Conservation (phyloP, 92 coral and sea anemone species). For the Plumapathes pennacea region DNA sequence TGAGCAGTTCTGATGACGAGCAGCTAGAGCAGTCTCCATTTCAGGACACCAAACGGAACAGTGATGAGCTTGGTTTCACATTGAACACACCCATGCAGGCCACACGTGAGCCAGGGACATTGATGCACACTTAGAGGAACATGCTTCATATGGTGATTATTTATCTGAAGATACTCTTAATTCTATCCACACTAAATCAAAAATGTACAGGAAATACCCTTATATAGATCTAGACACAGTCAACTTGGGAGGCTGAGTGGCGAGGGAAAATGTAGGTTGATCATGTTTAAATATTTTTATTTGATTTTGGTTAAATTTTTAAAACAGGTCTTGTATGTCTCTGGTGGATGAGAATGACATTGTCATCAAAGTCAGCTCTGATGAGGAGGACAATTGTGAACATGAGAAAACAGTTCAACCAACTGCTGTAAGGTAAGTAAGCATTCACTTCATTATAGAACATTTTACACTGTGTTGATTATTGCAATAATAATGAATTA, state of each 20-base stretch:
- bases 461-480: background rate
- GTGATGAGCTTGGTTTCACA: background rate
- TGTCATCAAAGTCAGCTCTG: conserved; percentile 1
- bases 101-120: background rate
- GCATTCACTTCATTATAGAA: background rate
- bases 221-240: too few relatives aligned
- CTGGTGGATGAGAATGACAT: conserved; percentile 4
- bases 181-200: too few relatives aligned
- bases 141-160: background rate
- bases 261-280: too few relatives aligned
- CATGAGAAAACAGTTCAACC: background rate
- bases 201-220: too few relatives aligned
- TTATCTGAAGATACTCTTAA: too few relatives aligned
- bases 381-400: conserved; percentile 7
- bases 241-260: too few relatives aligned
- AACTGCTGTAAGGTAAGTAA: background rate
- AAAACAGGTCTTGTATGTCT: conserved; percentile 9
- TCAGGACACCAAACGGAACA: background rate
- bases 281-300: too few relatives aligned
- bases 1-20: too few relatives aligned
- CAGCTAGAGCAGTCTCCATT: too few relatives aligned
- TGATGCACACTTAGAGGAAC: background rate
- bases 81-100: background rate
- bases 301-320: background rate
- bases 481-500: too few relatives aligned